phyloP scores from a whole-genome alignment of 2,888 invertebrate genomes.

The Dastarcus helophoroides region DNA sequence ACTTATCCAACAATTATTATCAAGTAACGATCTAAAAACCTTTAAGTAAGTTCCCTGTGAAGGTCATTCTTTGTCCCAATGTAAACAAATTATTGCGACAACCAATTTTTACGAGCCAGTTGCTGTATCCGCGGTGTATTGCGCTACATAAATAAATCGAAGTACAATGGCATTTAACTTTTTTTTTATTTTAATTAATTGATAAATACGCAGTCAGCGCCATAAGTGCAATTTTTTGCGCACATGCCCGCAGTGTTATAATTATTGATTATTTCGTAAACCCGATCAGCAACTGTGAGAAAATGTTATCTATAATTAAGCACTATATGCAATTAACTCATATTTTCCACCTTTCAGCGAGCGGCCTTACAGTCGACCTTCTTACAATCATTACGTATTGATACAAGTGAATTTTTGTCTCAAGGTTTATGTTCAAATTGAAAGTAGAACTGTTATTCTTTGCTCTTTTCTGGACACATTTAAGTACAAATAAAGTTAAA shows the following conservation, averaged over 20 bases:
- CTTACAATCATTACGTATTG: constrained; percentile 19
- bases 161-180: too few species aligned
- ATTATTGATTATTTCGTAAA: constrained; percentile 12
- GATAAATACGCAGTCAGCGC: too few species aligned
- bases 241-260: background rate
- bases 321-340: constrained; percentile 17
- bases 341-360: constrained; percentile 24
- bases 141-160: too few species aligned
- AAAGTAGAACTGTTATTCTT: constrained; percentile 20
- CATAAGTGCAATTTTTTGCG: too few species aligned
- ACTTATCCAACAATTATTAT: too few species aligned
- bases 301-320: constrained; percentile 12
- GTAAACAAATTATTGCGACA: too few species aligned
- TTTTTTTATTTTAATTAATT: too few species aligned
- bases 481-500: constrained; percentile 3
- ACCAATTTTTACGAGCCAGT: too few species aligned
- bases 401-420: constrained; percentile 25
- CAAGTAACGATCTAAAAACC: too few species aligned
- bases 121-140: too few species aligned
- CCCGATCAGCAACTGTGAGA: constrained; percentile 12
- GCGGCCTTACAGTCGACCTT: constrained; percentile 24
- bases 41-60: too few species aligned
- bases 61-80: too few species aligned
- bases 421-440: constrained; percentile 25
- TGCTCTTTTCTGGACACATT: constrained; percentile 6